Evolutionary conservation across 2,888 invertebrate species (phyloP), one percentile per base, ranked within the genome.

Genomic region (Micoletzkya japonica): DNA sequence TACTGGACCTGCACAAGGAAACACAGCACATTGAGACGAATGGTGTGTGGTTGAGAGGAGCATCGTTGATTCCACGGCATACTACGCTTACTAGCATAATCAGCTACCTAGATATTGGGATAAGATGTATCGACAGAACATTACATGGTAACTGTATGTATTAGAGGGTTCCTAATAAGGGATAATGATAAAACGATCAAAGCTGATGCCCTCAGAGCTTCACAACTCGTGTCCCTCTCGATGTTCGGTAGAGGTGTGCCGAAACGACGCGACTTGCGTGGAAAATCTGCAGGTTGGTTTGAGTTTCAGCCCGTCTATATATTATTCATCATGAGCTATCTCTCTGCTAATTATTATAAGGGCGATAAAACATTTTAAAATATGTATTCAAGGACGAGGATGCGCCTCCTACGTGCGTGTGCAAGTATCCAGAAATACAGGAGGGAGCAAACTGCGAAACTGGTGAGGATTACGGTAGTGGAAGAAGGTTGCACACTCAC

Each of bases 391-490:
- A 63, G 63, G 63, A 63, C 30, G 32, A 10, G 17, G 30, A 49
- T 30, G 63, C 50, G 30, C 26, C n/a, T 14, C 57, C 58, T 6
- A 17, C 30, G 20, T 70, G 70, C 71, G 73, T 74, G 56, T 83
- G 83, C 72, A 75, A 76, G n/a, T 76, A 78, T 61, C 76, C 77
- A 10, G 72, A 76, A 49, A 76, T 82, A 58, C 83, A 83, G 26
- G 72, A 71, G 2, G 83, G 82, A 2, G 70, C 73, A 17, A 74
- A 76, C 34, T 83, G 83, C 64, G 80, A 83, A 52, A 78, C 77
- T 26, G 77, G 81, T 81, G 37, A 66, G 77, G 36, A 17, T 32
- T 52, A n/a, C n/a, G n/a, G 17, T n/a, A 63, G 28, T 44, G 20
- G 44, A 44, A 44, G 20, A 44, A 14, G 44, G 20, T 14, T 14